phyloP scores from a whole-genome alignment of 2,797 vertebrate genomes.

The Cryptoblepharus egeriae region DNA sequence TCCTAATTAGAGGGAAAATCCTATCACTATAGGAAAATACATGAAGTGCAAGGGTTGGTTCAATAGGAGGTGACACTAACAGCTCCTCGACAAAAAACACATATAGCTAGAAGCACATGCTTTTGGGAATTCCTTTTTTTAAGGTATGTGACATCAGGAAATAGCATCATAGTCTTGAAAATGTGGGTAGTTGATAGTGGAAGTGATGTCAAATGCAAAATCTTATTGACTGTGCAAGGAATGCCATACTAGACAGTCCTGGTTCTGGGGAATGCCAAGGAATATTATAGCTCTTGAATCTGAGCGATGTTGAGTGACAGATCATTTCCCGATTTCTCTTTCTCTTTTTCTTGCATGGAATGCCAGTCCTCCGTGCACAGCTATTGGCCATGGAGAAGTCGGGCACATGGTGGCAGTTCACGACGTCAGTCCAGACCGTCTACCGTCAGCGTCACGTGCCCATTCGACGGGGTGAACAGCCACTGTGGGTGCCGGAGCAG shows the following conservation, averaged over 20 bases:
- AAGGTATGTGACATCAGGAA: not conserved
- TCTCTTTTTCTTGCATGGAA: not conserved
- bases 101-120: not conserved
- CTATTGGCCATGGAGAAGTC: slow-evolving; percentile 83
- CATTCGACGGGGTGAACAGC: slow-evolving; percentile 80
- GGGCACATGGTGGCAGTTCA: slow-evolving; percentile 88
- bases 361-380: slow-evolving; percentile 86
- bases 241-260: not conserved
- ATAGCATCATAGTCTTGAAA: not conserved
- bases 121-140: not conserved
- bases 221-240: not conserved
- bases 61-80: not conserved
- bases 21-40: not conserved
- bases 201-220: too few species aligned
- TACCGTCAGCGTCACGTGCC: slow-evolving; percentile 79
- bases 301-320: not conserved
- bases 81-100: not conserved
- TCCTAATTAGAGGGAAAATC: not conserved
- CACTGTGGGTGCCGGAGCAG: slow-evolving; percentile 86
- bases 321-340: slow-evolving; percentile 4
- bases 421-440: slow-evolving; percentile 82
- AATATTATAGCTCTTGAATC: not conserved
- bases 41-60: not conserved
- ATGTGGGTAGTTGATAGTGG: too few species aligned
- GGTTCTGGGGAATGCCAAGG: not conserved